phyloP scores from a whole-genome alignment of 2,797 vertebrate species.

The Catamblyrhynchus diadema region DNA sequence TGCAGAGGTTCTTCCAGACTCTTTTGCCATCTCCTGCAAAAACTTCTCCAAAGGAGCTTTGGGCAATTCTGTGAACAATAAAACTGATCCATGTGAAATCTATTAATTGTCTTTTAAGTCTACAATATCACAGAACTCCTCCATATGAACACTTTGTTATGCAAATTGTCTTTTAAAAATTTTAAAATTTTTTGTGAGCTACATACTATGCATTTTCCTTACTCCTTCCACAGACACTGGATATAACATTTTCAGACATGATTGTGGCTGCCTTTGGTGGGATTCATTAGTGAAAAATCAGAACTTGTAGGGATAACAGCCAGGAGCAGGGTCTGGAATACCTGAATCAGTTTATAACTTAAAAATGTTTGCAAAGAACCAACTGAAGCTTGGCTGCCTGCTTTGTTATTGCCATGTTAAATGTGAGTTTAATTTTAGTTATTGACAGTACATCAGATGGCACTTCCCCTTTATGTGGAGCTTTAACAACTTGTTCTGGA shows the following conservation, averaged over 20 bases:
- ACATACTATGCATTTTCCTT: background rate
- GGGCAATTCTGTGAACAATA: background rate
- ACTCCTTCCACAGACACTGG: background rate
- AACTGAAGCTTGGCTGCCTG: background rate
- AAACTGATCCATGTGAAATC: background rate
- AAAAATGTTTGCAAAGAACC: background rate
- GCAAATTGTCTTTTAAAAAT: background rate
- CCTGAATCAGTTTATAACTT: background rate
- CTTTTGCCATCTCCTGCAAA: background rate
- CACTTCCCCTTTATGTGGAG: background rate
- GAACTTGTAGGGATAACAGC: background rate
- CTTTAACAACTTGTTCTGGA: background rate
- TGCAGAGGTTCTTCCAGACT: background rate
- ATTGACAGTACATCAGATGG: background rate
- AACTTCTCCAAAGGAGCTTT: background rate
- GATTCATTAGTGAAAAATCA: background rate
- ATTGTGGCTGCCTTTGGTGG: background rate
- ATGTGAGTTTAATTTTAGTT: slow-evolving; percentile 7
- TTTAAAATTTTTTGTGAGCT: slow-evolving; percentile 37
- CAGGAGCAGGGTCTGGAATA: background rate
- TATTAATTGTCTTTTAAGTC: background rate
- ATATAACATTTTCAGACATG: slow-evolving; percentile 30
- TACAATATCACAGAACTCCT: background rate
- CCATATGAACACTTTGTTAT: slow-evolving; percentile 7
- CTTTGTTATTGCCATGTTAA: background rate